These are phyloP conservation scores for Mus caroli DNA, from an alignment of 2,797 vertebrate species.

Conservation along the genomic window DNA sequence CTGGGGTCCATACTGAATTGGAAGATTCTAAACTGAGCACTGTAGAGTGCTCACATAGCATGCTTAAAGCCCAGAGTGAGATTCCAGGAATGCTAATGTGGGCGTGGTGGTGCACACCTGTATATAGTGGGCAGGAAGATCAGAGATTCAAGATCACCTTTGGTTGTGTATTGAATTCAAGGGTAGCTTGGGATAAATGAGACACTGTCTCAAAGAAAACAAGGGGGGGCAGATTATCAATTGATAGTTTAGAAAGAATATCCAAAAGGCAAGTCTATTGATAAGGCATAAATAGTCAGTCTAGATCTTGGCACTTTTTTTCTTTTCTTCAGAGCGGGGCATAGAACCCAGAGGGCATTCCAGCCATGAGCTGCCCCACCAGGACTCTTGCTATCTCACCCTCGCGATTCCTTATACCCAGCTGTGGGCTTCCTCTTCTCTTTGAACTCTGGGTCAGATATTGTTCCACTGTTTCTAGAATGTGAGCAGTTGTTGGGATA, in stretches of 20 bases:
- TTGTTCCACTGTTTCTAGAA: constrained; percentile 27
- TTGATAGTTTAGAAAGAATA: background rate
- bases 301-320: background rate
- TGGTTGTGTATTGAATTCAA: background rate
- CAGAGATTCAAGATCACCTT: background rate
- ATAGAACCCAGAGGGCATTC: background rate
- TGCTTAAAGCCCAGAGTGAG: background rate
- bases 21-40: background rate
- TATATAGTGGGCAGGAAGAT: background rate
- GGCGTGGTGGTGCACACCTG: background rate
- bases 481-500: constrained; percentile 55
- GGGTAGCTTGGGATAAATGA: background rate
- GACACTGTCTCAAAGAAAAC: background rate
- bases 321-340: background rate
- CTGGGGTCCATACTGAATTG: background rate
- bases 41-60: background rate
- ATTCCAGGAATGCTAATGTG: background rate
- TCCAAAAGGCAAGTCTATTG: background rate
- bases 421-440: background rate
- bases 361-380: background rate
- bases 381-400: background rate
- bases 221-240: background rate
- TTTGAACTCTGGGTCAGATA: background rate
- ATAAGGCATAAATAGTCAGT: background rate
- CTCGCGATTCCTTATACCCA: background rate